These are phyloP conservation scores for Clepsis dumicolana DNA, from an alignment of 2,888 invertebrate genomes.

Conservation along the genomic window DNA sequence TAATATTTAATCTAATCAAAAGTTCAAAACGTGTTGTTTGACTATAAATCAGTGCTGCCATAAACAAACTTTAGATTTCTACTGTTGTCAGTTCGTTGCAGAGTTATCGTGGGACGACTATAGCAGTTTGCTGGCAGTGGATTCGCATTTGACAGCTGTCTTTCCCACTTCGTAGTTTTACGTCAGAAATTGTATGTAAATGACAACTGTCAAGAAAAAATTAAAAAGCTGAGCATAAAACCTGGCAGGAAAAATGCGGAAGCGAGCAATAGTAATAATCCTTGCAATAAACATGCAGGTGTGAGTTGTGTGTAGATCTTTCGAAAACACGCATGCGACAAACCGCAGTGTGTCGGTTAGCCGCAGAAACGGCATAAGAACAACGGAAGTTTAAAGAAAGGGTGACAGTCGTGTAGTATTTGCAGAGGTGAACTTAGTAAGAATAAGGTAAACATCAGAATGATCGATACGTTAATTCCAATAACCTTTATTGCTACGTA, in stretches of 20 bases:
- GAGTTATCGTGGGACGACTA: too few species aligned
- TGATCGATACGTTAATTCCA: too few species aligned
- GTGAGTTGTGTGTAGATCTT: slow-evolving; percentile 5
- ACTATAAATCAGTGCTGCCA: too few species aligned
- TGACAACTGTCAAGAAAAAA: neutral
- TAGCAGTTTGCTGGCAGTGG: too few species aligned
- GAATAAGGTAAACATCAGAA: too few species aligned
- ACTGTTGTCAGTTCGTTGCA: too few species aligned
- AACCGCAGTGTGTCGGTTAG: slow-evolving; percentile 21
- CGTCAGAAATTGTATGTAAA: neutral
- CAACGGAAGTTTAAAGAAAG: slow-evolving; percentile 11
- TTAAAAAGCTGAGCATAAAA: neutral
- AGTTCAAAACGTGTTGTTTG: too few species aligned
- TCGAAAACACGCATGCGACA: slow-evolving; percentile 6
- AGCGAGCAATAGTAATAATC: neutral
- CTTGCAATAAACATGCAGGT: neutral
- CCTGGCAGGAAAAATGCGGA: neutral
- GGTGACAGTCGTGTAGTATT: neutral
- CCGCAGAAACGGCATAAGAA: slow-evolving; percentile 10
- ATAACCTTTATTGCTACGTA: too few species aligned
- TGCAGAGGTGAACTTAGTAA: neutral
- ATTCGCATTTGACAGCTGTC: too few species aligned
- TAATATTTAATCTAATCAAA: too few species aligned
- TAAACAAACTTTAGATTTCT: too few species aligned
- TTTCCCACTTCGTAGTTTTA: too few species aligned